Evolutionary conservation across 2,888 invertebrate genomes (phyloP).

Genomic region (Vannuccia rotundouncinata): DNA sequence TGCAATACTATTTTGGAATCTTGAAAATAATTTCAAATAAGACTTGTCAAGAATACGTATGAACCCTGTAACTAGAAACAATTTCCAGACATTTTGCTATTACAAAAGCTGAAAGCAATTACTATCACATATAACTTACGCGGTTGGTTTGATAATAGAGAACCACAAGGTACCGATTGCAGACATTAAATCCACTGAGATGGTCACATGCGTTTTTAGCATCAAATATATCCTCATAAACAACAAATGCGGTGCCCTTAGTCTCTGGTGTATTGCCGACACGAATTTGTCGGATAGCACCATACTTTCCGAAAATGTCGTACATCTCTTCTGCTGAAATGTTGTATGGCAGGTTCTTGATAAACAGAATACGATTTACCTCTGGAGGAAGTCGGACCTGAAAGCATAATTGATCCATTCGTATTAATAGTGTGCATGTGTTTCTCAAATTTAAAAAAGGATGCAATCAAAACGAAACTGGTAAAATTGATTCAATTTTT

Average conservation of each 20-base stretch:
- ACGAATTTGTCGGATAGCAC: slow-evolving; percentile 93
- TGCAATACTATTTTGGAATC: no score
- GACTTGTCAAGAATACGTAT: no score
- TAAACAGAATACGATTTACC: slow-evolving; percentile 90
- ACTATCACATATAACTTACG: no score
- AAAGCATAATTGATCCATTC: no score
- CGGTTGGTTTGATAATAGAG: slow-evolving; percentile 78
- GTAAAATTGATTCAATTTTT: no score
- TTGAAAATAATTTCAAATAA: no score
- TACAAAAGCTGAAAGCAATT: no score
- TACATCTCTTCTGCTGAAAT: slow-evolving; percentile 99
- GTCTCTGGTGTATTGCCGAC: slow-evolving; percentile 96
- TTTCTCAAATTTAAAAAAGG: no score
- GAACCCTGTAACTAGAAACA: no score
- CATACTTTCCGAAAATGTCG: slow-evolving; percentile 99
- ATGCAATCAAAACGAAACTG: no score
- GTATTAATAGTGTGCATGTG: no score
- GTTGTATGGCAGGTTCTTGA: slow-evolving; percentile 94
- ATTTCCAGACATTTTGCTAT: no score
- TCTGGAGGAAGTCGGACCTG: slow-evolving; percentile 79
- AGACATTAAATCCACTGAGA: slow-evolving; percentile 95
- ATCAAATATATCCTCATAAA: slow-evolving; percentile 99
- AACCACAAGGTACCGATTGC: slow-evolving; percentile 95
- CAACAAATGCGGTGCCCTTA: slow-evolving; percentile 95
- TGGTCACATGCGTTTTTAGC: slow-evolving; percentile 99